Percentiles rank a stretch among this genome's conserved stretches.
phyloP scores from a whole-genome alignment of 2,888 invertebrate genomes.

The Antheraea yamamai region DNA sequence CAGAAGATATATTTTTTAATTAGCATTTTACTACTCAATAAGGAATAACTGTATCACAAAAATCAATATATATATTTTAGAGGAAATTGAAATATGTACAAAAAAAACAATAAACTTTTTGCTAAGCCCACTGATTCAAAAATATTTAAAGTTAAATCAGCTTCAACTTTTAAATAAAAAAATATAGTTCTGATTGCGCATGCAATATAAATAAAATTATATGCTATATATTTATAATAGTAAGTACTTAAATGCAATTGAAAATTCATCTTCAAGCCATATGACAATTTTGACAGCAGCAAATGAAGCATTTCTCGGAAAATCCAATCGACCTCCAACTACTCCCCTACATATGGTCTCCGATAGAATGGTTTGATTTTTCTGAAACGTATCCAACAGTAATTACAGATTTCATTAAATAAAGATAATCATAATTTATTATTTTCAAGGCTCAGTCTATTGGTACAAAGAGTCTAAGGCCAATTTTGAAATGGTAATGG shows the following conservation, averaged over 20 bases:
- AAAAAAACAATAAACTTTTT: no score
- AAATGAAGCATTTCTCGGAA: conserved; percentile 92
- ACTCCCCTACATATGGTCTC: conserved; percentile 89
- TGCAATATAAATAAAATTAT: not conserved
- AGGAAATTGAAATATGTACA: no score
- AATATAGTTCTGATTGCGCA: not conserved
- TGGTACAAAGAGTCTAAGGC: no score
- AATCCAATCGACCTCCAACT: conserved; percentile 91
- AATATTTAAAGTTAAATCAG: no score
- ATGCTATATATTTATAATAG: not conserved
- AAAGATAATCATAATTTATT: not conserved
- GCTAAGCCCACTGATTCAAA: no score
- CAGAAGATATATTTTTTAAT: no score
- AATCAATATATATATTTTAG: no score
- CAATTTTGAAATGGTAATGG: no score
- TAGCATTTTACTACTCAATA: no score
- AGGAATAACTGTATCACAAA: no score
- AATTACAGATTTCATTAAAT: not conserved
- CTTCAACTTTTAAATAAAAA: no score
- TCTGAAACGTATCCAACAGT: conserved; percentile 60
- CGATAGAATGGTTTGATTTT: conserved; percentile 88
- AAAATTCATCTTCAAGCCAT: conserved; percentile 94
- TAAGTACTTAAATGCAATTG: conserved; percentile 86
- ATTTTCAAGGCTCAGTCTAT: not conserved
- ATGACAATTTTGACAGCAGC: conserved; percentile 90